These are phyloP conservation scores for Leptopilina drosophilae DNA, from an alignment of 2,888 invertebrate genomes.

Conservation along the genomic window DNA sequence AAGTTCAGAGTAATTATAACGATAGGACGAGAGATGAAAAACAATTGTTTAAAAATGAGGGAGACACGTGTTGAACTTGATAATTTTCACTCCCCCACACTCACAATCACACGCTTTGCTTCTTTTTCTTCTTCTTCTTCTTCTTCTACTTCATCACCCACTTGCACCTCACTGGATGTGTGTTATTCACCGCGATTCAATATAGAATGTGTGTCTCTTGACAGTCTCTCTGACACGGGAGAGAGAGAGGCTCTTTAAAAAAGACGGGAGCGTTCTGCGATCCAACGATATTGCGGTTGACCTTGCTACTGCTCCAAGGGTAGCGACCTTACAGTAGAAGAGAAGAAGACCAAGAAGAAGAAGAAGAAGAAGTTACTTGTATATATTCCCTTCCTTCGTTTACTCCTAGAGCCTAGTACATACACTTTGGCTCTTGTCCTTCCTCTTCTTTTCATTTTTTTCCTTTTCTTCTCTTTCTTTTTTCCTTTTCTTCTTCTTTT, in stretches of 20 bases:
- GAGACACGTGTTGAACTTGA: constrained; percentile 32
- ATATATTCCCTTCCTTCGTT: constrained; percentile 47
- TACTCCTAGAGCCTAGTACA: constrained; percentile 39
- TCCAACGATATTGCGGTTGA: constrained; percentile 63
- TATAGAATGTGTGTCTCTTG: constrained; percentile 14
- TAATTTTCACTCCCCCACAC: neutral
- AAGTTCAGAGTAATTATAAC: too few relatives aligned
- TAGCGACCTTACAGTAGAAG: constrained; percentile 64
- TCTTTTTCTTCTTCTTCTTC: neutral
- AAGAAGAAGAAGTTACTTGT: constrained; percentile 47
- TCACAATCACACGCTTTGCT: neutral
- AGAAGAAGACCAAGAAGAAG: too few relatives aligned
- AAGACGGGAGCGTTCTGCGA: constrained; percentile 60
- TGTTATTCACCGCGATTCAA: constrained; percentile 25
- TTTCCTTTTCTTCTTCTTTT: too few relatives aligned
- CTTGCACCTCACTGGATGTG: constrained; percentile 2
- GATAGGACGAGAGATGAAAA: too few relatives aligned
- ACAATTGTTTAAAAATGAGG: neutral
- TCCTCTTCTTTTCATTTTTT: constrained; percentile 18
- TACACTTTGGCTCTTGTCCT: constrained; percentile 47
- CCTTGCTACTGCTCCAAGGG: constrained; percentile 70
- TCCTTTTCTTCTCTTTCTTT: too few relatives aligned
- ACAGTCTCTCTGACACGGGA: constrained; percentile 37
- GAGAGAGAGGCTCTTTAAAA: constrained; percentile 49
- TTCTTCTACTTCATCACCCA: constrained; percentile 1